These are phyloP conservation scores for Hydropsyche betteni DNA, from an alignment of 2,888 invertebrate species.

Conservation along the genomic window DNA sequence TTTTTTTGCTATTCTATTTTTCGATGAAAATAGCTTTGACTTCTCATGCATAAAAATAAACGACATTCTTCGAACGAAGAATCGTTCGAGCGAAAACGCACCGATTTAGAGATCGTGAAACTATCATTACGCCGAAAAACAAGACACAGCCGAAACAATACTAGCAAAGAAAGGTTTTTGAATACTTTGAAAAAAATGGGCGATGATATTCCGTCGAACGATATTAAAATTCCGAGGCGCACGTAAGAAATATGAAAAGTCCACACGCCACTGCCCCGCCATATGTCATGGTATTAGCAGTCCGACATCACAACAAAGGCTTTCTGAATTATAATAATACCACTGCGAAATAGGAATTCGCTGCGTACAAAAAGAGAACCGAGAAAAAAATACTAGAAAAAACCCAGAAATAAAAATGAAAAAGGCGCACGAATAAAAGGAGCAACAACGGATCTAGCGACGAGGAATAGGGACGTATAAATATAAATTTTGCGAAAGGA, in stretches of 20 bases:
- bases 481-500: no score
- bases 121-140: not conserved
- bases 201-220: slow-evolving; percentile 12
- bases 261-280: slow-evolving; percentile 35
- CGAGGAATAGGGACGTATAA: no score
- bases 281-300: slow-evolving; percentile 44
- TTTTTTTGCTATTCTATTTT: not conserved
- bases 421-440: slow-evolving; percentile 22
- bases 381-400: slow-evolving; percentile 30
- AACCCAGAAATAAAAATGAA: slow-evolving; percentile 16
- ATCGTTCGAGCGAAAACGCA: slow-evolving; percentile 16
- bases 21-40: slow-evolving; percentile 16
- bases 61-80: not conserved
- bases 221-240: slow-evolving; percentile 28
- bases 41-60: slow-evolving; percentile 9
- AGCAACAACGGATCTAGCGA: not conserved
- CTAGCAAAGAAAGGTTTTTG: no score
- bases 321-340: slow-evolving; percentile 42
- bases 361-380: slow-evolving; percentile 11
- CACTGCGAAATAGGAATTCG: slow-evolving; percentile 3
- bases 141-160: not conserved
- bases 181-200: not conserved
- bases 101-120: slow-evolving; percentile 9
- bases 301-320: slow-evolving; percentile 46
- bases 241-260: slow-evolving; percentile 33